Evolutionary conservation across 2,113 vertebrate genomes (phyloP).

Genomic region (Sphyrna mokarran): DNA sequence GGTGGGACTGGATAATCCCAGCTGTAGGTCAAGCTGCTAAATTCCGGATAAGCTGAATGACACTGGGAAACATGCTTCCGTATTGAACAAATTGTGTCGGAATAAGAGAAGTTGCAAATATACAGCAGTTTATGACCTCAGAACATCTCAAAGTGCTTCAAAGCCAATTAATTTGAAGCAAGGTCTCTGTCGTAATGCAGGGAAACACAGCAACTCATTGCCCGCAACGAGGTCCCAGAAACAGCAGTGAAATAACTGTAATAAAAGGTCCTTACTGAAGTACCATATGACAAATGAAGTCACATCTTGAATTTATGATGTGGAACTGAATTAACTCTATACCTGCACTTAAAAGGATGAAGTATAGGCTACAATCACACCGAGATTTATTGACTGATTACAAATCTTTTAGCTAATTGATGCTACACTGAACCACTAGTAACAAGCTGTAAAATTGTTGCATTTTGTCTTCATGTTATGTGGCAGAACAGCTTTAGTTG

Average conservation of each 20-base stretch:
- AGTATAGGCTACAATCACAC: background rate
- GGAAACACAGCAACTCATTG: background rate
- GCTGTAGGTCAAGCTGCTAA: too few species aligned
- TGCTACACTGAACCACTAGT: constrained; percentile 29
- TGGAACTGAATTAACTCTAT: constrained; percentile 36
- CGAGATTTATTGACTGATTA: constrained; percentile 32
- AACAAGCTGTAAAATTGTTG: constrained; percentile 35
- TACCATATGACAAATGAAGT: constrained; percentile 14
- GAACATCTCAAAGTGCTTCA: background rate
- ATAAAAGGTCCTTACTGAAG: constrained; percentile 29
- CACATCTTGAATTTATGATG: constrained; percentile 38
- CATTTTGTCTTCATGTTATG: constrained; percentile 31
- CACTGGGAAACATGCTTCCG: background rate
- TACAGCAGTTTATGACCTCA: background rate
- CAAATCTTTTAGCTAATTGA: constrained; percentile 35
- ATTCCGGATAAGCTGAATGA: background rate
- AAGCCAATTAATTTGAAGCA: background rate
- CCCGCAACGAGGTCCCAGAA: background rate
- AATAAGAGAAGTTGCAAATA: background rate
- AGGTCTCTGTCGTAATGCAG: background rate
- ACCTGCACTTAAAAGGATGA: constrained; percentile 36
- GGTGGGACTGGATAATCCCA: too few species aligned
- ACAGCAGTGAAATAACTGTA: background rate
- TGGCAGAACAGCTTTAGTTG: background rate
- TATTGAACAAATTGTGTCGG: background rate